Conservation (phyloP, 37 sponge, comb jelly and placozoan genomes). For the Hormiphora californensis region DNA sequence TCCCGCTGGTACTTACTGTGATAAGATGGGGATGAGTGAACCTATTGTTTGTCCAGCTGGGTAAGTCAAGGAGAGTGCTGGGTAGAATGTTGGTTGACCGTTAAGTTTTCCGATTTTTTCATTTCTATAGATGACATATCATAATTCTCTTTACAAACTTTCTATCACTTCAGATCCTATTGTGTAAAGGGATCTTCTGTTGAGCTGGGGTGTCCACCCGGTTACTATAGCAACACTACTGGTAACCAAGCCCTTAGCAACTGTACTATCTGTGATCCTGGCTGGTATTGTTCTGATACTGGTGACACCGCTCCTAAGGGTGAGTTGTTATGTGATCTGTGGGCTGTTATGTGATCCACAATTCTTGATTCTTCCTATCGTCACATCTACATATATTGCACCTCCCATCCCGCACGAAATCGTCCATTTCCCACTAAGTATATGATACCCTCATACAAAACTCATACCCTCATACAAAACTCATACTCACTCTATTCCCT, state of each 20-base stretch:
- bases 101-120: no score
- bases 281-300: slow-evolving; percentile 6
- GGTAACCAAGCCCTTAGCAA: slow-evolving; percentile 5
- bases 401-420: no score
- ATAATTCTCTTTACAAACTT: no score
- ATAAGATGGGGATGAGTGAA: neutral
- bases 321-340: neutral
- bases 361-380: neutral
- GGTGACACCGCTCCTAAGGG: neutral
- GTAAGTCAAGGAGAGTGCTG: no score
- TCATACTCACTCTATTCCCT: neutral
- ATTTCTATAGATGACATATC: no score
- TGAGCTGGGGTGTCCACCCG: slow-evolving; percentile 45
- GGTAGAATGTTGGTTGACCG: no score
- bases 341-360: neutral
- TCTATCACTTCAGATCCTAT: no score
- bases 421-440: no score
- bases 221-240: slow-evolving; percentile 29
- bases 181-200: no score
- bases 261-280: slow-evolving; percentile 49
- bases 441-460: no score
- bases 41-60: neutral
- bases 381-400: neutral
- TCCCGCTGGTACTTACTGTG: slow-evolving; percentile 55
- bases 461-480: no score